These are phyloP conservation scores for Orchesella flavescens DNA, from an alignment of 2,888 invertebrate species.

Conservation along the genomic window DNA sequence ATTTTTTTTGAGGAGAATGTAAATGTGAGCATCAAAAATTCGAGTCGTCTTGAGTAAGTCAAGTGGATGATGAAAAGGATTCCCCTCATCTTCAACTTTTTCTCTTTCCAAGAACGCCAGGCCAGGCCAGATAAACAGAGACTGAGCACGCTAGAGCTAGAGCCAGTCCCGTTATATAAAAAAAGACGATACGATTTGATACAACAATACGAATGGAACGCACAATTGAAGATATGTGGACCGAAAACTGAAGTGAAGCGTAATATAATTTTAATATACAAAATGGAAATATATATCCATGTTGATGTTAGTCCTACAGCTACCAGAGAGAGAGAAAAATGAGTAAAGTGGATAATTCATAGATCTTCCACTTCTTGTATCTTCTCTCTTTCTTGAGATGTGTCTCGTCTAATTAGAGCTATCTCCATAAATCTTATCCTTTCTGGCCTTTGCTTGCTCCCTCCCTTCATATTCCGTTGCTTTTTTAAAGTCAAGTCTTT, in stretches of 20 bases:
- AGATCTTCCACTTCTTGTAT: not conserved
- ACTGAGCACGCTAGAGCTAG: not conserved
- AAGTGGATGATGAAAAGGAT: slow-evolving; percentile 32
- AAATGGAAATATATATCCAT: not conserved
- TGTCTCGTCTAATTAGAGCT: slow-evolving; percentile 28
- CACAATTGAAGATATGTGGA: not conserved
- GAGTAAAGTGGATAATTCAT: not conserved
- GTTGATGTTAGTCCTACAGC: not conserved
- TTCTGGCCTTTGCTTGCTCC: not conserved
- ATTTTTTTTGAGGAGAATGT: not conserved
- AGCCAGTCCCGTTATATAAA: not conserved
- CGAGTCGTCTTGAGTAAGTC: slow-evolving; percentile 1
- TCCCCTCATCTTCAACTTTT: not conserved
- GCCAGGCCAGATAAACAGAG: not conserved
- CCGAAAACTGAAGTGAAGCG: not conserved
- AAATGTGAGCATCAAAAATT: not conserved
- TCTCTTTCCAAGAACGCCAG: not conserved
- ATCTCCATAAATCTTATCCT: slow-evolving; percentile 24
- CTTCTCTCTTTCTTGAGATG: not conserved
- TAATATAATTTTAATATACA: slow-evolving; percentile 8
- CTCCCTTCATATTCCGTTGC: slow-evolving; percentile 26
- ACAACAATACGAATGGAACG: not conserved
- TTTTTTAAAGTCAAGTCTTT: not conserved
- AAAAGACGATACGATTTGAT: not conserved
- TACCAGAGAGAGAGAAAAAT: not conserved